Conservation (phyloP, 2,888 invertebrate genomes). For the Lasioglossum marginatum region DNA sequence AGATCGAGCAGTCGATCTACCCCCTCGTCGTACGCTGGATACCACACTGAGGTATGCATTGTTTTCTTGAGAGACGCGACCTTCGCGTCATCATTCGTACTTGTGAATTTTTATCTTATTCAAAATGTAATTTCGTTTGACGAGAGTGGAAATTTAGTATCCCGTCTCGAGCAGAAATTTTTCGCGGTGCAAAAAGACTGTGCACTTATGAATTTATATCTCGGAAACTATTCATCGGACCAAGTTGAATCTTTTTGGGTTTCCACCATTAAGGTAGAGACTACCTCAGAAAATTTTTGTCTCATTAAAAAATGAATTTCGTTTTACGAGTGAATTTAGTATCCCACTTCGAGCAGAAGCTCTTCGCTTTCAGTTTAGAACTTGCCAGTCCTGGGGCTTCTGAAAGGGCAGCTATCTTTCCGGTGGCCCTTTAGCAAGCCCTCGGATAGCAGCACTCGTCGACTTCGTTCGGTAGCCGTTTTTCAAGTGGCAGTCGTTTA, state of each 20-base stretch:
- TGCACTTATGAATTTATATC: not conserved
- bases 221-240: not conserved
- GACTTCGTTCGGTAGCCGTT: not conserved
- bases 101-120: not conserved
- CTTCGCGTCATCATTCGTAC: not conserved
- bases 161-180: not conserved
- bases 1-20: conserved; percentile 60
- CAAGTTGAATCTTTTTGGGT: not conserved
- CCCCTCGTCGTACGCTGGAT: conserved; percentile 61
- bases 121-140: not conserved
- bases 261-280: not conserved
- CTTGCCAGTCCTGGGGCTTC: not conserved
- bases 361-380: not conserved
- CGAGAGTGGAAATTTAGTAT: not conserved
- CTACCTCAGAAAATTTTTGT: not conserved
- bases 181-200: too few relatives aligned
- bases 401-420: not conserved
- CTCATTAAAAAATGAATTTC: not conserved
- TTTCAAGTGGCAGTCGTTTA: not conserved
- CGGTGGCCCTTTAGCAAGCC: not conserved
- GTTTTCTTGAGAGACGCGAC: not conserved
- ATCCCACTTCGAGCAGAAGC: not conserved
- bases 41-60: conserved; percentile 64
- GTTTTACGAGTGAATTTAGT: not conserved
- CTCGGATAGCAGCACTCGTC: not conserved